Conservation (phyloP, 2,888 invertebrate genomes). For the Choreutis nemorana region DNA sequence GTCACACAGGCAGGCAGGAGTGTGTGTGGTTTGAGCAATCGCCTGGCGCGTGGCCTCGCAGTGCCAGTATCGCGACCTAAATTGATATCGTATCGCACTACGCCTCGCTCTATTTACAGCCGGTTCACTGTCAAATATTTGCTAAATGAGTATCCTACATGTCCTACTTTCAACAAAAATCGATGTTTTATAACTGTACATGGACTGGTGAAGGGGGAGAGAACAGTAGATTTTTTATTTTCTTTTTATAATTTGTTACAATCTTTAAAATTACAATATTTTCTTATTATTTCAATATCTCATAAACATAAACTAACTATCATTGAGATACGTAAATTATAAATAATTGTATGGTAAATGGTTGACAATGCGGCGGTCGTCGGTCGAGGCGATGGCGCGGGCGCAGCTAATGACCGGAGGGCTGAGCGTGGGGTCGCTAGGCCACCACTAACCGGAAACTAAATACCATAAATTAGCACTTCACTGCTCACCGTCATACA, state of each 20-base stretch:
- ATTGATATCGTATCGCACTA: constrained; percentile 33
- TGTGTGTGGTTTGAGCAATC: constrained; percentile 16
- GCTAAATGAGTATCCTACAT: background rate
- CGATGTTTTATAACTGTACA: too few relatives aligned
- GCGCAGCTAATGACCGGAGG: constrained; percentile 6
- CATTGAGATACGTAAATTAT: background rate
- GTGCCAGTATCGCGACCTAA: constrained; percentile 35
- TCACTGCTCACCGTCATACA: constrained; percentile 5
- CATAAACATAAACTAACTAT: background rate
- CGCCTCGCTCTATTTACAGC: constrained; percentile 21
- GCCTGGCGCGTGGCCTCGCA: too few relatives aligned
- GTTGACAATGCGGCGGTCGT: constrained; percentile 23
- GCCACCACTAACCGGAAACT: constrained; percentile 16
- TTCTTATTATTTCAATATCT: background rate
- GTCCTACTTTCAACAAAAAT: too few relatives aligned
- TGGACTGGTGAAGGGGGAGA: too few relatives aligned
- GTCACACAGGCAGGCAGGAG: too few relatives aligned
- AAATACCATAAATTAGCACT: constrained; percentile 20
- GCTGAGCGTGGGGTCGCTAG: constrained; percentile 12
- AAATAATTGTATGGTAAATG: constrained; percentile 31
- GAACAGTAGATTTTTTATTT: too few relatives aligned
- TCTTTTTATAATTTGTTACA: too few relatives aligned
- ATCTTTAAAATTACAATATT: too few relatives aligned
- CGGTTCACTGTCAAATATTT: constrained; percentile 17
- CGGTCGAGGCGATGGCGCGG: constrained; percentile 5